Evolutionary conservation across 2,888 invertebrate genomes (phyloP), one percentile per base, ranked within the genome.

Genomic region (Amiota minor): DNA sequence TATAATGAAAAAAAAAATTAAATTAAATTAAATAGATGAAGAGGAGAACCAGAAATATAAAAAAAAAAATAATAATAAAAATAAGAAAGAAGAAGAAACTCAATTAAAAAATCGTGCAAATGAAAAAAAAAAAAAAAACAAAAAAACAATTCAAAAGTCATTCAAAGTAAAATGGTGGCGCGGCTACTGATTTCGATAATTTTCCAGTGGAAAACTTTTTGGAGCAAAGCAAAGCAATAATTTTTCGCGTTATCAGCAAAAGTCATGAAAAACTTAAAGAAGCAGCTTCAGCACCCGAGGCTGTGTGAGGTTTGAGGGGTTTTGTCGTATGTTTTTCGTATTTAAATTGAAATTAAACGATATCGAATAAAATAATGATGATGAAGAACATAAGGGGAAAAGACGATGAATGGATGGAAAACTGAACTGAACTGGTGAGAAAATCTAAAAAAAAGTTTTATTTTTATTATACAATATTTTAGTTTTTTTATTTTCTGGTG

Each of bases 301-400:
- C 35, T 35, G 35, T 3, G 35, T 35, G 35, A 35, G 35, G 35
- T 35, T 35, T 35, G 0, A 35, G 35, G 3, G 35, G 35, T 35
- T 3, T 35, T 35, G 35, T 35, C 35, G 35, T 35, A 83, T 83
- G 80, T 79, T 79, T 84, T 78, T 84, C 79, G 80, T 83, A 83
- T 75, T 84, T 81, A 79, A 83, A 83, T 84, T 84, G 65, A 83
- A 78, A 78, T 78, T 77, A 75, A 84, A 72, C 73, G 72, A 72
- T 78, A 77, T 75, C 75, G 77, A 77, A 82, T 74, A 69, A 55
- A 50, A 55, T n/a, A 69, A 56, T 53, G 16, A 53, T 2, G 46
- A 23, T 14, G n/a, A 73, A 55, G 53, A 67, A 65, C 23, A 20
- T 23, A 10, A 53, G 35, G 14, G 23, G n/a, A 46, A 16, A 16